These are phyloP conservation scores for Mirounga angustirostris DNA, from an alignment of 2,113 vertebrate genomes.

Conservation along the genomic window DNA sequence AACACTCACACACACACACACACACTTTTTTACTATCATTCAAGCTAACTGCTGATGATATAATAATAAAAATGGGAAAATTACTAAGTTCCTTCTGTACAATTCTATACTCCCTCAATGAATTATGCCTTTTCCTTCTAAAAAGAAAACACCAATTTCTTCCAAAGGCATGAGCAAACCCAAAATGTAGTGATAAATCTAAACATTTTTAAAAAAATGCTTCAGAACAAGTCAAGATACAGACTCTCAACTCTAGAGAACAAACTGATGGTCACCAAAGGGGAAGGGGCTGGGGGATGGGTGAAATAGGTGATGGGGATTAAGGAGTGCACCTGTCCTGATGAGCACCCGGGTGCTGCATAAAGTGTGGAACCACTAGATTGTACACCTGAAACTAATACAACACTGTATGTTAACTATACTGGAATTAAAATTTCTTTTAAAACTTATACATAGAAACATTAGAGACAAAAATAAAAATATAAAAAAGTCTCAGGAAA, in stretches of 20 bases:
- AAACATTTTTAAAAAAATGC: neutral
- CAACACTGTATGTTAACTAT: neutral
- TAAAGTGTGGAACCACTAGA: neutral
- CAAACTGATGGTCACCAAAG: neutral
- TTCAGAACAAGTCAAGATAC: slow-evolving; percentile 20
- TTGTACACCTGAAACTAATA: neutral
- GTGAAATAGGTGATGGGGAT: neutral
- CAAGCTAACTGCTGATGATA: neutral
- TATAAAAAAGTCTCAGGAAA: neutral
- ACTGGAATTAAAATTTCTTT: neutral
- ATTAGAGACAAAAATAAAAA: neutral
- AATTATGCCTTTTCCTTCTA: slow-evolving; percentile 17
- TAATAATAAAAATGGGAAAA: neutral
- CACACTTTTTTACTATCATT: neutral
- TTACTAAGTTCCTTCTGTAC: neutral
- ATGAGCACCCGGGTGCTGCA: neutral
- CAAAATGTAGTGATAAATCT: neutral
- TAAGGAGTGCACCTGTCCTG: neutral
- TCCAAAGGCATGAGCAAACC: neutral
- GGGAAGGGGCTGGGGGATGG: neutral
- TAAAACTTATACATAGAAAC: neutral
- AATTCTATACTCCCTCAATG: neutral
- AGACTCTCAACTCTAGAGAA: neutral
- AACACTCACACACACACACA: neutral
- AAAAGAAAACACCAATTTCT: slow-evolving; percentile 47